Conservation (phyloP, 2,113 vertebrate species). For the Takifugu flavidus region DNA sequence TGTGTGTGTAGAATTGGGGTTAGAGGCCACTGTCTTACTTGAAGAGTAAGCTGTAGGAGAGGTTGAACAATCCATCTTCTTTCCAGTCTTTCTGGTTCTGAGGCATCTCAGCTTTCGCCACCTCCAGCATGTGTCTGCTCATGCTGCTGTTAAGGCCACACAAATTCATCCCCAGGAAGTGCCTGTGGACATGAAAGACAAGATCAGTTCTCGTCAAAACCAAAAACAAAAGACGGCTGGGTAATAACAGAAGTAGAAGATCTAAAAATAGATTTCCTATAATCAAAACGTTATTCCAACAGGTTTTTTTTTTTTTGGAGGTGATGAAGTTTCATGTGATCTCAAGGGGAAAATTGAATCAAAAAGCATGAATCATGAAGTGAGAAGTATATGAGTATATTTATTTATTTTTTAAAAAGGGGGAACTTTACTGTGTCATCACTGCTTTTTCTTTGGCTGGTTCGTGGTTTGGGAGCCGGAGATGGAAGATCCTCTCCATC, state of each 20-base stretch:
- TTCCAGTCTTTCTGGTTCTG: constrained; percentile 72
- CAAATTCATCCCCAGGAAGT: constrained; percentile 76
- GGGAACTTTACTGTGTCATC: constrained; percentile 77
- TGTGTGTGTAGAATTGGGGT: neutral
- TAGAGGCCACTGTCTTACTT: constrained; percentile 63
- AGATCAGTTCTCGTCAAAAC: neutral
- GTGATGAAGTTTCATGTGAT: neutral
- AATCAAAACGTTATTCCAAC: neutral
- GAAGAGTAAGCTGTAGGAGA: constrained; percentile 80
- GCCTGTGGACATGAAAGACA: constrained; percentile 58
- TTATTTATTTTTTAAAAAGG: neutral
- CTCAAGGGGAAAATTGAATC: constrained; percentile 15
- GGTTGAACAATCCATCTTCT: constrained; percentile 75
- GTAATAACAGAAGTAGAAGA: constrained; percentile 2
- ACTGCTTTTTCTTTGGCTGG: constrained; percentile 66
- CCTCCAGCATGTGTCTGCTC: constrained; percentile 67
- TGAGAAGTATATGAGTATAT: too few species aligned
- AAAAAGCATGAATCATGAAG: neutral
- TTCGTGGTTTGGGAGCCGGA: constrained; percentile 75
- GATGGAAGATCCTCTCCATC: constrained; percentile 86
- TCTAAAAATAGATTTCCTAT: constrained; percentile 5
- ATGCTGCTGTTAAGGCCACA: constrained; percentile 65
- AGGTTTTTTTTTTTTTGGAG: neutral
- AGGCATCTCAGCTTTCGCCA: constrained; percentile 65
- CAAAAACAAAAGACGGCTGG: neutral